These are phyloP conservation scores for Mycetomoellerius zeteki DNA, from an alignment of 1,140 invertebrate species.

Conservation along the genomic window DNA sequence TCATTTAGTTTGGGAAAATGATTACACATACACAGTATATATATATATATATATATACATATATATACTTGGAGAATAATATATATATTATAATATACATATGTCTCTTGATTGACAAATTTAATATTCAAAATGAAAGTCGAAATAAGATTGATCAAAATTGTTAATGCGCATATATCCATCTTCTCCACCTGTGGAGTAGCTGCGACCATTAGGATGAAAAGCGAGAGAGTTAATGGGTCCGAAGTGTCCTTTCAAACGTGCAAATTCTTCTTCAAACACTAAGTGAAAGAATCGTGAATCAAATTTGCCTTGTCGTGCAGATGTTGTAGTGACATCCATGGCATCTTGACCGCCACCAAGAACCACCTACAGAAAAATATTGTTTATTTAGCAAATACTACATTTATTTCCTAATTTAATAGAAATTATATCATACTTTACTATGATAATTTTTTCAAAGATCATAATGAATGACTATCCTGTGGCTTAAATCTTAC, in stretches of 20 bases:
- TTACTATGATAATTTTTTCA: neutral
- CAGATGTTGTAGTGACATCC: constrained; percentile 99
- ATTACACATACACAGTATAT: constrained; percentile 1
- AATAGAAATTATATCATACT: constrained; percentile 4
- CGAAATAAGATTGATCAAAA: constrained; percentile 98
- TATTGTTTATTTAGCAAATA: neutral
- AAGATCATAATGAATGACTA: neutral
- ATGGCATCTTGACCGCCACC: constrained; percentile 99
- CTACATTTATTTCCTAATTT: neutral
- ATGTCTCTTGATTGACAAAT: constrained; percentile 47
- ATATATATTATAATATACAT: constrained; percentile 36
- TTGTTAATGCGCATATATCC: constrained; percentile 98
- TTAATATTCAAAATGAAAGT: constrained; percentile 98
- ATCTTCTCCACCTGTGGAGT: constrained; percentile 99
- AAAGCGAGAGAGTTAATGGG: constrained; percentile 99
- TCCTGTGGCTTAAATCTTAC: constrained; percentile 86
- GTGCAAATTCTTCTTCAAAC: constrained; percentile 99
- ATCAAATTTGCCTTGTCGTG: constrained; percentile 98
- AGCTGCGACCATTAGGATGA: constrained; percentile 99
- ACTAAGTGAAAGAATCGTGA: constrained; percentile 99
- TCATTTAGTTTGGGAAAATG: constrained; percentile 19
- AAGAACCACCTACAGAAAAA: constrained; percentile 91
- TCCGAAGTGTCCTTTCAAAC: constrained; percentile 99
- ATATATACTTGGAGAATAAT: constrained; percentile 23
- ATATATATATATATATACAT: neutral